A percentile compares a stretch with the other conserved stretches of the same genome.
Evolutionary conservation across 2,888 invertebrate genomes (phyloP).

Genomic region (Drosophila histrio): DNA sequence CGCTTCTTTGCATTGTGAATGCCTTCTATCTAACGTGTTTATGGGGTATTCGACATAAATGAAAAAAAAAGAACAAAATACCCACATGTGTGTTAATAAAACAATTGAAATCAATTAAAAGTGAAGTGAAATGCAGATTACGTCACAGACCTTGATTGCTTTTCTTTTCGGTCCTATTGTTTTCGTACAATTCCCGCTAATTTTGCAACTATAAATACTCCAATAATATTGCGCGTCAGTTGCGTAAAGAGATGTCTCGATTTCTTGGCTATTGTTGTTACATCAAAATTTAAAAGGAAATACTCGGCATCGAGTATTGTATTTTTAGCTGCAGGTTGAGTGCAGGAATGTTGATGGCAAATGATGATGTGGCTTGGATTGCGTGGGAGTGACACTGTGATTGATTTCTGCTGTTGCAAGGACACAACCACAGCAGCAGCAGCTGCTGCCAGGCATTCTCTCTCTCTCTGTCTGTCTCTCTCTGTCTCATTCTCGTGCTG

Average conservation of each 20-base stretch:
- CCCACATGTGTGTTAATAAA: background rate
- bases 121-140: background rate
- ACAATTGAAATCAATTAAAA: constrained; percentile 35
- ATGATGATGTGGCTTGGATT: background rate
- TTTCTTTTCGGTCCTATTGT: background rate
- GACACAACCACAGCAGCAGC: constrained; percentile 23
- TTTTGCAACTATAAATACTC: background rate
- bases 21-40: background rate
- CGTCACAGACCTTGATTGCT: background rate
- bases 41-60: background rate
- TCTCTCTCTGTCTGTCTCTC: background rate
- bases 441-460: constrained; percentile 10
- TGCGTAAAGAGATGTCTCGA: background rate
- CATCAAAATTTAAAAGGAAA: background rate
- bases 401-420: constrained; percentile 51
- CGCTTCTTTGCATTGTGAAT: background rate
- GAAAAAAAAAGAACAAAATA: background rate
- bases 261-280: background rate
- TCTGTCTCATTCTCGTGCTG: background rate
- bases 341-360: background rate
- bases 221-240: background rate
- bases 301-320: background rate
- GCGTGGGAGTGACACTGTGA: constrained; percentile 33
- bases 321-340: background rate
- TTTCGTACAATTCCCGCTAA: background rate